Evolutionary conservation across 2,113 vertebrate genomes (phyloP).

Genomic region (Calypte anna): DNA sequence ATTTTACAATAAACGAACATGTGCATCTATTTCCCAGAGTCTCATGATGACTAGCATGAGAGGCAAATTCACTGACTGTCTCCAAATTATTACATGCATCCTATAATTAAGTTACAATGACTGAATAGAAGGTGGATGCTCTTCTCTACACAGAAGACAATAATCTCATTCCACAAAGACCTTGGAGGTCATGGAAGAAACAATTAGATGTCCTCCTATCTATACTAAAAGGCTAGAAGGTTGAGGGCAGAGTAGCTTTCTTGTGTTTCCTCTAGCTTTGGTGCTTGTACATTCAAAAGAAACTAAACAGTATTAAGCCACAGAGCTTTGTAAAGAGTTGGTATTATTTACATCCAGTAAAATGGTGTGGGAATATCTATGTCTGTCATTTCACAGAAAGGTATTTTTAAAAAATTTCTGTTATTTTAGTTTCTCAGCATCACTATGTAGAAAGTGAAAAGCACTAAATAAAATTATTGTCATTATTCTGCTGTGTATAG

Average conservation of each 20-base stretch:
- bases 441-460: not conserved
- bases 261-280: constrained; percentile 54
- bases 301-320: constrained; percentile 57
- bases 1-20: constrained; percentile 80
- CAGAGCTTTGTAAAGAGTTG: constrained; percentile 37
- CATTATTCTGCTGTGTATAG: not conserved
- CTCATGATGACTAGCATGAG: constrained; percentile 72
- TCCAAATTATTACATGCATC: constrained; percentile 83
- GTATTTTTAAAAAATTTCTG: not conserved
- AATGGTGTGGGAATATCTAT: not conserved
- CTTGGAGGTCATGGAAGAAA: constrained; percentile 80
- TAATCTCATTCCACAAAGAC: constrained; percentile 80
- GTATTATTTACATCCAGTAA: constrained; percentile 1
- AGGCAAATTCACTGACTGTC: constrained; percentile 79
- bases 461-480: not conserved
- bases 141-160: constrained; percentile 78
- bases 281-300: constrained; percentile 49
- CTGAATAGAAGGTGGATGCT: constrained; percentile 77
- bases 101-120: constrained; percentile 83
- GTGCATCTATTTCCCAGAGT: constrained; percentile 78
- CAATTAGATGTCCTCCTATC: constrained; percentile 78
- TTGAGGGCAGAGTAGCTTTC: constrained; percentile 36
- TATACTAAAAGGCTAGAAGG: constrained; percentile 67
- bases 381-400: not conserved
- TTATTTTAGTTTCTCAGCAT: not conserved